Percentiles rank a stretch among this genome's conserved stretches.
Conservation (phyloP, 2,888 invertebrate species). For the Drosophila koepferae region DNA sequence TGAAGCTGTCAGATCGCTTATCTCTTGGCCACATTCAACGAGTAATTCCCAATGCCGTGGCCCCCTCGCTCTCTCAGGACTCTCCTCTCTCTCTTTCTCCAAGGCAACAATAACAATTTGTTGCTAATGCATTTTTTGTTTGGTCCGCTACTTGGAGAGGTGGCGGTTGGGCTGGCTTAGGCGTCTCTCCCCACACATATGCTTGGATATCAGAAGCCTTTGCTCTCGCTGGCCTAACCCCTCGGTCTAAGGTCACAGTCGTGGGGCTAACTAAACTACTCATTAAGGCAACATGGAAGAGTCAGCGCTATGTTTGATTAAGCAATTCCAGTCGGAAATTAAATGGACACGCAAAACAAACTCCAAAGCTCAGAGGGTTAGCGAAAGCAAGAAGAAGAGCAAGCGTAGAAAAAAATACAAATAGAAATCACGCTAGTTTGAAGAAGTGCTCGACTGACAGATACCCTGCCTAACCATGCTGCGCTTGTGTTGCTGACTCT, state of each 20-base stretch:
- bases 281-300: slow-evolving; percentile 59
- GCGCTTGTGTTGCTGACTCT: not conserved
- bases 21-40: slow-evolving; percentile 26
- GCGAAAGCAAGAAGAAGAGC: not conserved
- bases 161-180: slow-evolving; percentile 16
- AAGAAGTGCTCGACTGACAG: not conserved
- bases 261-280: slow-evolving; percentile 57
- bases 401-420: not conserved
- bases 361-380: slow-evolving; percentile 32
- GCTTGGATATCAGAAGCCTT: slow-evolving; percentile 1
- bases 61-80: not conserved
- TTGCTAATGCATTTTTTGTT: slow-evolving; percentile 71
- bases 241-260: not conserved
- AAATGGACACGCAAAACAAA: slow-evolving; percentile 79
- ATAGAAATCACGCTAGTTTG: not conserved
- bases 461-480: not conserved
- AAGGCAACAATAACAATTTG: slow-evolving; percentile 75
- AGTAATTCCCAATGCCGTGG: slow-evolving; percentile 22
- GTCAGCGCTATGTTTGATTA: slow-evolving; percentile 73
- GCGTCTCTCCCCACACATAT: slow-evolving; percentile 1
- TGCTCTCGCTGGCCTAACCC: not conserved
- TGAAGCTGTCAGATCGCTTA: slow-evolving; percentile 47
- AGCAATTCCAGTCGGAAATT: slow-evolving; percentile 81
- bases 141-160: slow-evolving; percentile 22
- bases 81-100: not conserved